These are phyloP conservation scores for Ceyx cyanopectus DNA, from an alignment of 2,113 vertebrate species.

Conservation along the genomic window DNA sequence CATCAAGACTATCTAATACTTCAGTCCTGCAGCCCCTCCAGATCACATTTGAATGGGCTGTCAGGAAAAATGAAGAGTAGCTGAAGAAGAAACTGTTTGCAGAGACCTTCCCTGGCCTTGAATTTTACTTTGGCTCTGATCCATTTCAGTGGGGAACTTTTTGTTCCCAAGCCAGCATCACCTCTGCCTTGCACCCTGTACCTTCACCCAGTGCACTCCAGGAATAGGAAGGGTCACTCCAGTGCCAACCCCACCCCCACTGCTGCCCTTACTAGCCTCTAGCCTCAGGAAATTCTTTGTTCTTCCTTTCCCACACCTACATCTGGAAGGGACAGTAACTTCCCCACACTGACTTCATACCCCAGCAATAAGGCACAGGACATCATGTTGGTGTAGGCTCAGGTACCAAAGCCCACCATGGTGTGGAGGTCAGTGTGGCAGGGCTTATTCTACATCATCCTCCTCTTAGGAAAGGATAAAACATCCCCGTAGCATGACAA, in stretches of 20 bases:
- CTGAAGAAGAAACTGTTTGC: background rate
- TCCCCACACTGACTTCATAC: background rate
- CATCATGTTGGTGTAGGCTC: fast-evolving
- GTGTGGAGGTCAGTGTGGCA: background rate
- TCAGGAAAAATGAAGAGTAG: background rate
- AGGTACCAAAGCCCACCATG: background rate
- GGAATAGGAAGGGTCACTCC: background rate
- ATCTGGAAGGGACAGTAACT: background rate
- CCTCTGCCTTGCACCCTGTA: background rate
- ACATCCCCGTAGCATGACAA: background rate
- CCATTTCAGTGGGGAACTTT: background rate
- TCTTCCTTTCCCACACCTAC: fast-evolving
- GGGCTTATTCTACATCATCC: background rate
- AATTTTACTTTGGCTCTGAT: background rate
- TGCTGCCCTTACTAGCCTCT: background rate
- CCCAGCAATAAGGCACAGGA: fast-evolving
- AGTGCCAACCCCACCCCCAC: fast-evolving
- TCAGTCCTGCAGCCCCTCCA: background rate
- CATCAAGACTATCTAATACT: fast-evolving
- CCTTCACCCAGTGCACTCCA: background rate
- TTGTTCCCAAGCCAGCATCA: background rate
- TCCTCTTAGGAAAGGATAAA: background rate
- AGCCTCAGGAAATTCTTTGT: background rate
- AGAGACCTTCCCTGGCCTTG: background rate
- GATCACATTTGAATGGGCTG: background rate